Base-by-base conservation (phyloP, 2,888 invertebrate genomes). In the Pemphredon lugubris region DNA sequence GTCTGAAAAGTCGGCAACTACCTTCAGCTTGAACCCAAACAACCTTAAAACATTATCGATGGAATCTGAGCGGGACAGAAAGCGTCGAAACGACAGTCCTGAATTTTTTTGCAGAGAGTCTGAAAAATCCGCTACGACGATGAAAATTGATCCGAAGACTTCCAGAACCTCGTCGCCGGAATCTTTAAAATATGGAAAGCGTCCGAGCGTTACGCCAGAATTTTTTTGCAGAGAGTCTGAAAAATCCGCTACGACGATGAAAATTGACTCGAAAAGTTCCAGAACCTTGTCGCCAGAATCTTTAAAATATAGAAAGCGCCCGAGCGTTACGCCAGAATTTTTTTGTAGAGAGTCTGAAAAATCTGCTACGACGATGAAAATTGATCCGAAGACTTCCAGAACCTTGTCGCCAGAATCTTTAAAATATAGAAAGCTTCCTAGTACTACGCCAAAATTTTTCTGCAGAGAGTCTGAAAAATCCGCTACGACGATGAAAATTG, bases 221-320 rank as follows among this genome's bases (percentile, higher is more conserved):
- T 72, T 40, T 18, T 59, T 61, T 13, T 54, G 73, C 34, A 16
- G 20, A 0, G 61, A 69, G 30, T 39, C 64, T 0, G 50, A 58
- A 7, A 63, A 30, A 9, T 60, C 64, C 2, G 47, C 60, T 9
- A 9, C 7, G 34, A 34, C 9, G 2, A 2, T n/a, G 4, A n/a
- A 34, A 2, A 34, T 61, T 0, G 61, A 67, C 11, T 20, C 48
- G 7, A 42, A 21, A 13, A 37, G 5, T 2, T 1, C 0, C 2
- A 14, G 18, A 4, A 37, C 16, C 21, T 21, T 20, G 6, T 44
- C 55, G 5, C 55, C 55, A 5, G 55, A 44, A 13, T 20, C 14
- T 20, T 44, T 7, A n/a, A 44, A 34, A 2, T 7, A 20, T 0
- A 13, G 3, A 0, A 32, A 5, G 7, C n/a, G 13, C 5, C 20